Base-by-base conservation (phyloP, 2,888 invertebrate species). In the Kryphioiulus occultus region DNA sequence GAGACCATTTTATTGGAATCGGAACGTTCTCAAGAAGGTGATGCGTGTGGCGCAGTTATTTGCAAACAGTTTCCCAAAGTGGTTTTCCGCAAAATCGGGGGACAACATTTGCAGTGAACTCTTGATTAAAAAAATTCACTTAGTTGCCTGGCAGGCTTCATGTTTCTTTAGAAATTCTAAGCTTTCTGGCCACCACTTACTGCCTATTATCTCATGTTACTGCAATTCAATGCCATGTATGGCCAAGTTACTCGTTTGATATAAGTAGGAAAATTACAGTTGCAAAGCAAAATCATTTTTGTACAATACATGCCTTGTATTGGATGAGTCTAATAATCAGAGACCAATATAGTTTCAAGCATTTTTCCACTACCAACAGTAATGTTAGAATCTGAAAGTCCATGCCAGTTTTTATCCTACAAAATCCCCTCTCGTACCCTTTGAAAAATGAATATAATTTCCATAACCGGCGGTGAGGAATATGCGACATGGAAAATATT, bases 31-130 rank as follows among this genome's bases (percentile, higher is more conserved):
- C 44, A 15, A 44, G 44, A 12, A 44, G n/a, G 12, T 44, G 44
- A 44, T 44, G 44, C 44, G 15, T 44, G 44, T 15, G 44, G 44
- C 44, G 9, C 5, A 44, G 44, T 15, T 26, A 30, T 78, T 9
- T 78, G 78, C 30, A 78, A 78, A 78, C 78, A 78, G 10, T 78
- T 78, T 15, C 26, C 78, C 78, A 30, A 78, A 78, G 78, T 78
- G 78, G 78, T 78, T 78, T 78, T 12, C 30, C 3, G 12, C 26
- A 30, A 15, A 78, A 26, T 78, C 78, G 15, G 22, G 15, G 78
- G 22, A 78, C n/a, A 30, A 78, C 30, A 78, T 30, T 78, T 12
- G 78, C 26, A 78, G 78, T 26, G 30, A 26, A 30, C 26, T 26
- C 22, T 10, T 30, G 78, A 78, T 78, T 78, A 22, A 78, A 78